Conservation (phyloP, 2,888 invertebrate genomes). For the Clostera curtula region DNA sequence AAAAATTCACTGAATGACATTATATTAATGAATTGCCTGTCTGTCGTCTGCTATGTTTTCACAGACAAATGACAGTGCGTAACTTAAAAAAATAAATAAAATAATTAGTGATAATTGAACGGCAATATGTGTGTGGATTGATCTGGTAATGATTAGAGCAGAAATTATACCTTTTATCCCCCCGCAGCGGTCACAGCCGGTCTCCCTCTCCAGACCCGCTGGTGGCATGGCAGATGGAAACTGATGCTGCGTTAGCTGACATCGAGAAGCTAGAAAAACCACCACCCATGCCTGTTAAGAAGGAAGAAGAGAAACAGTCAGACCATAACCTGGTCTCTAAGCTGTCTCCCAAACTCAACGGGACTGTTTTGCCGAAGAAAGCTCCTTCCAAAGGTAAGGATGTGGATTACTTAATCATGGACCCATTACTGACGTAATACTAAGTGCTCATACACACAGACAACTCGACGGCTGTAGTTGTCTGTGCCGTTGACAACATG, state of each 20-base stretch:
- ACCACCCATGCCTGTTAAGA: conserved; percentile 11
- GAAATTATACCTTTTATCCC: too few species aligned
- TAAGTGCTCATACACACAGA: not conserved
- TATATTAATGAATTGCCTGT: too few species aligned
- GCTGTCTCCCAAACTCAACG: conserved; percentile 46
- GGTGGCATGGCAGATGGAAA: conserved; percentile 55
- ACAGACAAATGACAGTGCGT: too few species aligned
- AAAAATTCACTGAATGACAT: too few species aligned
- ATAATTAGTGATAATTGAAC: too few species aligned
- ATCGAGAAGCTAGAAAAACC: conserved; percentile 34
- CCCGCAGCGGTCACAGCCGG: conserved; percentile 40
- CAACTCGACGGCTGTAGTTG: too few species aligned
- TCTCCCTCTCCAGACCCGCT: conserved; percentile 48
- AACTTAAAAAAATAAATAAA: too few species aligned
- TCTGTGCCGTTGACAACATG: too few species aligned
- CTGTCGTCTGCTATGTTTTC: too few species aligned
- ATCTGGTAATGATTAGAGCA: too few species aligned
- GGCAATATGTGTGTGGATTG: too few species aligned
- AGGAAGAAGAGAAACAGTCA: conserved; percentile 13
- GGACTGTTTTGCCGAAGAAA: conserved; percentile 45
- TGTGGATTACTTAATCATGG: not conserved
- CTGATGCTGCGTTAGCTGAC: conserved; percentile 34
- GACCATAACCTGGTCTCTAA: conserved; percentile 30
- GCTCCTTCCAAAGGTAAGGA: conserved; percentile 39
- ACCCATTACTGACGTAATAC: not conserved